phyloP scores from a whole-genome alignment of 2,888 invertebrate genomes.

The Julus scanicus region DNA sequence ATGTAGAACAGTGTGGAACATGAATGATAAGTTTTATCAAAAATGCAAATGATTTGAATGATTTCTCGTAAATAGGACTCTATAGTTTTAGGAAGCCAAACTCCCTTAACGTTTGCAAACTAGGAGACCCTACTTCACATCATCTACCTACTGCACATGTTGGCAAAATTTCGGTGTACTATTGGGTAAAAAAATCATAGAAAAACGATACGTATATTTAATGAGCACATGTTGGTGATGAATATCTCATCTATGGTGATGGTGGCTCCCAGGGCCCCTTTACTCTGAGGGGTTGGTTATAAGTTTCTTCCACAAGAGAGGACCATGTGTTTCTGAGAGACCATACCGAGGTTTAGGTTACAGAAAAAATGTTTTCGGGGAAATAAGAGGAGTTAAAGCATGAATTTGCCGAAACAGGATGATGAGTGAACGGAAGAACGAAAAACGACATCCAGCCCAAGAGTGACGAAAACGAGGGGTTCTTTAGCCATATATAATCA shows the following conservation, averaged over 20 bases:
- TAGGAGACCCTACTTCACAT: not conserved
- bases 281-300: not conserved
- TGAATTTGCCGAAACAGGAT: not conserved
- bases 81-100: not conserved
- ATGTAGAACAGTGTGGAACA: no score
- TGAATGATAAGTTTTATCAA: not conserved
- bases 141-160: not conserved
- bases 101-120: not conserved
- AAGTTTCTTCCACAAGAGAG: not conserved
- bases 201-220: not conserved
- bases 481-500: not conserved
- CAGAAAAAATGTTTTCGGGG: not conserved
- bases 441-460: constrained; percentile 12
- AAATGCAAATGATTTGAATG: not conserved
- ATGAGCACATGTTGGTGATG: constrained; percentile 19
- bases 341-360: not conserved
- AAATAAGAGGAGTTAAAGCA: not conserved
- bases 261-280: not conserved
- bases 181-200: not conserved
- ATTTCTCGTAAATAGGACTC: not conserved
- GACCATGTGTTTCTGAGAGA: constrained; percentile 16
- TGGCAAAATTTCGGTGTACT: not conserved
- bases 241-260: not conserved
- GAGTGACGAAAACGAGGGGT: constrained; percentile 27
- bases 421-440: not conserved